These are phyloP conservation scores for Phaethon lepturus DNA, from an alignment of 2,113 vertebrate species.

Conservation along the genomic window DNA sequence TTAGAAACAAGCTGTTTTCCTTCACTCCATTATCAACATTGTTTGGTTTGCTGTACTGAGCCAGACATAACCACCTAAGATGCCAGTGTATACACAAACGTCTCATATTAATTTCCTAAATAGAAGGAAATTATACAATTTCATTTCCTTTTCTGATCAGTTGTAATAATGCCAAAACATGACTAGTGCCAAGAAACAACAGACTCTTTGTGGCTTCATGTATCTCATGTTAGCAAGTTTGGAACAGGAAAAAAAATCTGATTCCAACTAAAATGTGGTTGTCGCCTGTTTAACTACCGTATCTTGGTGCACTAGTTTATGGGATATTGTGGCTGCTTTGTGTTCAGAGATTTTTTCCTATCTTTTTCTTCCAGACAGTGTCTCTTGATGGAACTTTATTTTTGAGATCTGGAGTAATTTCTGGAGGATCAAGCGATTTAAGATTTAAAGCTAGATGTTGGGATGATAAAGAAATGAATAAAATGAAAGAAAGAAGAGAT, in stretches of 20 bases:
- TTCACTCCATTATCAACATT: neutral
- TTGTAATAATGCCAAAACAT: neutral
- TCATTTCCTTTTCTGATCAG: neutral
- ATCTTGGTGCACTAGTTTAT: neutral
- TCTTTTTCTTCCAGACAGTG: constrained; percentile 81
- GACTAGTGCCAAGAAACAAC: neutral
- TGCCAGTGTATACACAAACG: neutral
- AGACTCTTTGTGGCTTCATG: neutral
- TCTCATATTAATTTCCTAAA: neutral
- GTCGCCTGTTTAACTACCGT: neutral
- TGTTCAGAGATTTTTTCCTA: neutral
- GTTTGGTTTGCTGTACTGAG: neutral
- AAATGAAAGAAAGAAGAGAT: constrained; percentile 84
- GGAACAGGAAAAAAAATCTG: neutral
- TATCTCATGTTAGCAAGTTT: neutral
- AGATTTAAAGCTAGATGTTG: constrained; percentile 87
- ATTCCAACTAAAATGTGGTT: neutral
- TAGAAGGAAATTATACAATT: neutral
- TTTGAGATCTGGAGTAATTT: constrained; percentile 92
- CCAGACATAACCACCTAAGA: neutral
- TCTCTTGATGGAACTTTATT: constrained; percentile 94
- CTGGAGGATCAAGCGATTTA: constrained; percentile 91
- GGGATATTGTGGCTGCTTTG: neutral
- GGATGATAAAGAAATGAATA: constrained; percentile 89
- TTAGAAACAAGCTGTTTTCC: neutral